A percentile compares a stretch with the other conserved stretches of the same genome.
phyloP scores from a whole-genome alignment of 2,888 invertebrate genomes.

The Bellardia pandia region DNA sequence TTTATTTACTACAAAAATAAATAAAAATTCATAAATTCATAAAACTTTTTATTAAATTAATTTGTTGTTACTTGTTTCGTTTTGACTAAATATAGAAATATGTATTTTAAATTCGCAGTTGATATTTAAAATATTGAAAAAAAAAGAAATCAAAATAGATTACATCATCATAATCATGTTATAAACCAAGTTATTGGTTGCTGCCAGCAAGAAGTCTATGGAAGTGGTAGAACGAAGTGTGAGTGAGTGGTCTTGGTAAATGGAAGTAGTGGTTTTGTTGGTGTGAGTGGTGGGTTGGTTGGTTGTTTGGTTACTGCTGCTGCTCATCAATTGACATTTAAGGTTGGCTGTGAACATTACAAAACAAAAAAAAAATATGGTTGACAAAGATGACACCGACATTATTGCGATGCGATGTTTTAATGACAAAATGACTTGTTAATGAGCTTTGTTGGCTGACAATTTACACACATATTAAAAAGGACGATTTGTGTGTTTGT shows the following conservation, averaged over 20 bases:
- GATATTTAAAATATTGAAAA: conserved; percentile 25
- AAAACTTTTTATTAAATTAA: neutral
- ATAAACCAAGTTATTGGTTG: conserved; percentile 29
- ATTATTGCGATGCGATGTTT: conserved; percentile 33
- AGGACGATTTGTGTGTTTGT: neutral
- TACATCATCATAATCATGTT: conserved; percentile 31
- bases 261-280: conserved; percentile 21
- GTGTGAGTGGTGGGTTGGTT: neutral
- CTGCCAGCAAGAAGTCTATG: conserved; percentile 16
- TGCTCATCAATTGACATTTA: conserved; percentile 46
- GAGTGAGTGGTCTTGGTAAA: conserved; percentile 14
- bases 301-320: neutral
- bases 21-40: neutral
- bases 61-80: neutral
- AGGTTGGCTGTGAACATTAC: neutral
- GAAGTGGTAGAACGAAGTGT: neutral
- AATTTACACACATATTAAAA: neutral
- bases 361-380: conserved; percentile 2
- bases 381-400: conserved; percentile 15
- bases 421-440: conserved; percentile 42
- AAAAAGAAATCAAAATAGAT: conserved; percentile 35
- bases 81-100: neutral
- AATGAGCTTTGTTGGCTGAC: conserved; percentile 36
- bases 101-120: conserved; percentile 1
- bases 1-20: neutral